Base-by-base conservation (phyloP, 2,888 invertebrate genomes). In the Ceriagrion tenellum region DNA sequence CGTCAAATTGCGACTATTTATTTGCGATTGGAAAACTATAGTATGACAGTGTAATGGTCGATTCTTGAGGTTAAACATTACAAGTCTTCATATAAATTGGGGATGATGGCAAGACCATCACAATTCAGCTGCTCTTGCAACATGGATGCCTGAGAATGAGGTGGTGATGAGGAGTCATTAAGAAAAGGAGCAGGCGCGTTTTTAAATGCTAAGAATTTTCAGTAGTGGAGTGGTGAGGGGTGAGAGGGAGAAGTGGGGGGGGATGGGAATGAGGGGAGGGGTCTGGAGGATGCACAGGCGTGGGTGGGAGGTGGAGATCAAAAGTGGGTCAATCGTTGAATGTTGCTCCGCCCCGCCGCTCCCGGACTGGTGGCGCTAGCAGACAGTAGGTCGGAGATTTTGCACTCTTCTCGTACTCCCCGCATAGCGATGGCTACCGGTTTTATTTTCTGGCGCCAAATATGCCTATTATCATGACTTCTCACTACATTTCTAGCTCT, bases 281-380 rank as follows among this genome's bases (percentile, higher is more conserved):
- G 55, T n/a, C 23, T 30, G 90, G 26, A 69, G 81, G 81, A 81
- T 81, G 16, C 81, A 35, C n/a, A 47, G 63, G 47, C 23, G 69
- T 35, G 47, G 40, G 69, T 40, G 93, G 69, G 69, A 3, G 26
- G 69, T 30, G 23, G 56, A 69, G 69, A 93, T 93, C 69, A 35
- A 93, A 93, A 93, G 93, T 93, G 93, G 93, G 93, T 93, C 93
- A 93, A 93, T 93, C 93, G 93, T 93, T 93, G 93, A 93, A 93
- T 47, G 93, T 93, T 93, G 69, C 93, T 69, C 69, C 26, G 47
- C 69, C 74, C 47, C 93, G 30, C 93, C 93, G 93, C 93, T 93
- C 63, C 74, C 93, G 69, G 40, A 63, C 69, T 63, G 69, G 40
- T 93, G 93, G 93, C 59, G 93, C 74, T 69, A 47, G 69, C 93